Evolutionary conservation across 2,797 vertebrate species (phyloP), one percentile per base, ranked within the genome.

Genomic region (Gymnothorax javanicus): DNA sequence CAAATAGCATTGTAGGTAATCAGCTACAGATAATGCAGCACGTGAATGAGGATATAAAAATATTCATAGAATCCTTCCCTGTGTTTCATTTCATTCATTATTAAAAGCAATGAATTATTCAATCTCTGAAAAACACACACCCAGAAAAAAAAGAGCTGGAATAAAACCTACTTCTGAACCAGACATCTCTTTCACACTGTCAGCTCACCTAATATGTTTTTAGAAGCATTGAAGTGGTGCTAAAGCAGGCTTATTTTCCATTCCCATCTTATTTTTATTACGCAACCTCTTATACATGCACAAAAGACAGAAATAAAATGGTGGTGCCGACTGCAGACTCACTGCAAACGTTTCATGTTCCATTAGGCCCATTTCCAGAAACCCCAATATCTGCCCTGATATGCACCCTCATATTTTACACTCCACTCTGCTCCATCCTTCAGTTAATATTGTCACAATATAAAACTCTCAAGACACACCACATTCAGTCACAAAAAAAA

Each of bases 81-180:
- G 54, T 86, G 58, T 62, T 60, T 77, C 20, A 85, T 52, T 58
- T n/a, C 56, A 59, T 85, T 69, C 15, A 67, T 86, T 82, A 54
- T 56, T 82, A 54, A 77, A 67, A 64, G 59, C 15, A 15, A 33
- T 84, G 25, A 43, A 27, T 60, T 58, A 75, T 82, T 82, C 2
- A 82, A 82, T 23, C 50, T 9, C 20, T 57, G 3, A n/a, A 57
- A 82, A 56, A 79, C 20, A 20, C 20, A 20, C 23, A 23, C 33
- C 33, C 33, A 82, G 8, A 20, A 67, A 23, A 2, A 62, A 67
- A 67, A 67, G 11, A 23, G 25, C 79, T 13, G 7, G 23, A 4
- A 25, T 82, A 7, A 56, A 20, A 56, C 0, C 50, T 23, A 2
- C 15, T 43, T 8, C 17, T 77, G 7, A 56, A 20, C 20, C 52